Conservation (phyloP, 2,888 invertebrate species). For the Dasysyrphus tricinctus region DNA sequence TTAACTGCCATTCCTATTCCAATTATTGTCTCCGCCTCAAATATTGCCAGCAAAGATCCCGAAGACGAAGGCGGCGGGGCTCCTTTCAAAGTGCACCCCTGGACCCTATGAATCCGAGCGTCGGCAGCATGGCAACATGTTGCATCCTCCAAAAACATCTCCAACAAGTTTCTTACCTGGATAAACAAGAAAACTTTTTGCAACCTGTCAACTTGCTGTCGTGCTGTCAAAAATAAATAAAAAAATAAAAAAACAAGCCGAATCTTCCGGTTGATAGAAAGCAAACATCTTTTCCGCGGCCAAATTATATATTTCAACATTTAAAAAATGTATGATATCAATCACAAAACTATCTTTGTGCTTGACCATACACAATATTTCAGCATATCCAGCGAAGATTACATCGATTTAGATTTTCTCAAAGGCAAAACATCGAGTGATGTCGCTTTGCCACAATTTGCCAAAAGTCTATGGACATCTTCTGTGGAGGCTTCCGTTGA, state of each 20-base stretch:
- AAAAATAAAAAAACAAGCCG: neutral
- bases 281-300: neutral
- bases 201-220: neutral
- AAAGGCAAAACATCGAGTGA: constrained; percentile 85
- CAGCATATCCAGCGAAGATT: constrained; percentile 86
- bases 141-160: neutral
- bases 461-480: constrained; percentile 98
- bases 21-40: too few relatives aligned
- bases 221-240: neutral
- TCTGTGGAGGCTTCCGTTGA: constrained; percentile 97
- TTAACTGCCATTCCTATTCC: too few relatives aligned
- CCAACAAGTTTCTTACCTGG: neutral
- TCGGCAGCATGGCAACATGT: neutral
- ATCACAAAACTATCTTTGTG: constrained; percentile 98
- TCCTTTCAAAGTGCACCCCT: too few relatives aligned
- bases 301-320: constrained; percentile 12
- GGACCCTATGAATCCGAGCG: too few relatives aligned
- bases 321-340: constrained; percentile 83
- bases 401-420: constrained; percentile 82
- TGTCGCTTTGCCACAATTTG: constrained; percentile 92
- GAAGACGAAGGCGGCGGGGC: too few relatives aligned
- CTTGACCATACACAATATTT: constrained; percentile 97
- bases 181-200: neutral
- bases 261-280: constrained; percentile 18
- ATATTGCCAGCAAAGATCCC: too few relatives aligned